These are phyloP conservation scores for Gasteruption jaculator DNA, from an alignment of 2,888 invertebrate species.

Conservation along the genomic window DNA sequence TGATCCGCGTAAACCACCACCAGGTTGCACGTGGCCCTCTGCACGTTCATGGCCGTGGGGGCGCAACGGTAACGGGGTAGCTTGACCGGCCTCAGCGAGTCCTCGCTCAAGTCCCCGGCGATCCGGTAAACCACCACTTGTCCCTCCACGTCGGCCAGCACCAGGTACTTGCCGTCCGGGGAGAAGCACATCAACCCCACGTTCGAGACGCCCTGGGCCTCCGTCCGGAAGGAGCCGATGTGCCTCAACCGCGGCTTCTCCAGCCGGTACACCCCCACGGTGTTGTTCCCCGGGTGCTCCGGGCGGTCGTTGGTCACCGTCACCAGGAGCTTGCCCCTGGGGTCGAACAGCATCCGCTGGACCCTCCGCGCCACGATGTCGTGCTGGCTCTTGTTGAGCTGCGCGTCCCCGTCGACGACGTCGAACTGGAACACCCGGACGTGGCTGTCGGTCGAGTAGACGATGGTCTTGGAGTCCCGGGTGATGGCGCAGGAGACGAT, in stretches of 20 bases:
- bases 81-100: constrained; percentile 49
- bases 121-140: constrained; percentile 64
- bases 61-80: constrained; percentile 69
- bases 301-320: constrained; percentile 31
- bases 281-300: too few relatives aligned
- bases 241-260: constrained; percentile 33
- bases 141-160: constrained; percentile 64
- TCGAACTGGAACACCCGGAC: constrained; percentile 66
- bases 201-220: constrained; percentile 30
- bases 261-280: constrained; percentile 36
- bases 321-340: constrained; percentile 39
- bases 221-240: constrained; percentile 33
- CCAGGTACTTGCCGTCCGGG: constrained; percentile 60
- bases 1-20: constrained; percentile 76
- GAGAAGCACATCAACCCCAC: constrained; percentile 40
- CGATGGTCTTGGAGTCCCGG: constrained; percentile 66
- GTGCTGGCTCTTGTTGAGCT: constrained; percentile 35
- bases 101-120: constrained; percentile 29
- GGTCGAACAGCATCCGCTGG: constrained; percentile 44
- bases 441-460: constrained; percentile 67
- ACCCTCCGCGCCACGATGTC: constrained; percentile 35
- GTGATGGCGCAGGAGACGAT: constrained; percentile 70
- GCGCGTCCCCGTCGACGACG: constrained; percentile 50
- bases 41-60: constrained; percentile 70
- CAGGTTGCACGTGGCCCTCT: constrained; percentile 58